Conservation (phyloP, 1,140 invertebrate genomes). For the Phocides pigmalion region DNA sequence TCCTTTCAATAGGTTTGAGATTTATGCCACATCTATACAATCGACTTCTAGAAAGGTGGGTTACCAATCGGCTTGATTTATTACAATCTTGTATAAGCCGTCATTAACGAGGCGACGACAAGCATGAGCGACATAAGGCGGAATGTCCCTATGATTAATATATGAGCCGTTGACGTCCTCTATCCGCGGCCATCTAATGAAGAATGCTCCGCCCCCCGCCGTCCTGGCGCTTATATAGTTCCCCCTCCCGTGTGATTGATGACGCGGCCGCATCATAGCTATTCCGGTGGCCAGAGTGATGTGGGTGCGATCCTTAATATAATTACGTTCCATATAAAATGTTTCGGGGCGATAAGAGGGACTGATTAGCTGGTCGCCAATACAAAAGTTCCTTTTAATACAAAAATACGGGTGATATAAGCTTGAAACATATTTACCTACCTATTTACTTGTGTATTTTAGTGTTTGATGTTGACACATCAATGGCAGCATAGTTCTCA, state of each 20-base stretch:
- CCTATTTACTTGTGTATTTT: too few species aligned
- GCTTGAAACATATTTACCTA: too few species aligned
- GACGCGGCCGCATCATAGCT: slow-evolving; percentile 57
- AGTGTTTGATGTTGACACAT: too few species aligned
- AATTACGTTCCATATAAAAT: slow-evolving; percentile 55
- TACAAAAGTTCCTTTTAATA: neutral
- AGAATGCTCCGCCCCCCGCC: slow-evolving; percentile 52
- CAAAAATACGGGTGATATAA: too few species aligned
- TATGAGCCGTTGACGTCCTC: slow-evolving; percentile 47
- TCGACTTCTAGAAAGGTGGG: slow-evolving; percentile 13
- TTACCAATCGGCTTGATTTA: slow-evolving; percentile 38
- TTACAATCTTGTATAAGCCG: slow-evolving; percentile 39
- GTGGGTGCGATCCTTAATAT: slow-evolving; percentile 63
- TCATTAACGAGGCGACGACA: slow-evolving; percentile 51
- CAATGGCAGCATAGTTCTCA: too few species aligned
- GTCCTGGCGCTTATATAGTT: slow-evolving; percentile 47
- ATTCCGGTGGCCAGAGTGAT: slow-evolving; percentile 49
- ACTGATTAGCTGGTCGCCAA: slow-evolving; percentile 36
- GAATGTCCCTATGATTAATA: slow-evolving; percentile 64
- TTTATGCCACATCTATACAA: neutral
- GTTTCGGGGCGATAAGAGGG: slow-evolving; percentile 46
- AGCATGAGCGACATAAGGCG: slow-evolving; percentile 49
- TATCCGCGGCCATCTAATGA: slow-evolving; percentile 56
- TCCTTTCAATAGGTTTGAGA: too few species aligned
- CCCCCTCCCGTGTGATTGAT: slow-evolving; percentile 62